Evolutionary conservation across 2,797 vertebrate genomes (phyloP), one percentile per base, ranked within the genome.

Genomic region (Knipowitschia caucasica): DNA sequence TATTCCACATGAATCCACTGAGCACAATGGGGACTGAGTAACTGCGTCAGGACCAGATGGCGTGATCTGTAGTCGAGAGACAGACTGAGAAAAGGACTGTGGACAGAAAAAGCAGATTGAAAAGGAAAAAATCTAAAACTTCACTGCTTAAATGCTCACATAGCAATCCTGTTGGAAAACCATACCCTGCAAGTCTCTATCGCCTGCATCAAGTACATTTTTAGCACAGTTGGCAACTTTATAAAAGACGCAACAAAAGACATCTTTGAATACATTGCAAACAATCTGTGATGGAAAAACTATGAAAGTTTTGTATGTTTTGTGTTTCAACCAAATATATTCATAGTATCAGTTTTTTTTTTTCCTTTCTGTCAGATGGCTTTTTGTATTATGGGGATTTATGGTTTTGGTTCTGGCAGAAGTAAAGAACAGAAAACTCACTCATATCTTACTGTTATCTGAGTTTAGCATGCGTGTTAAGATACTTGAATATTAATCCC

Each of bases 1-100:
- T 67, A 79, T 79, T 80, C 74, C 64, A 46, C 69, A 64, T 71
- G 66, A 78, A 74, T 77, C 75, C 76, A 76, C 66, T 82, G 74
- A 71, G 73, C 64, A 65, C 74, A 67, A 71, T 74, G 50, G 63
- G 47, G 60, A 63, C 67, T 63, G 74, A 82, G 82, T 65, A 79
- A 81, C 77, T 80, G 73, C 60, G 69, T 84, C 75, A 81, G 62
- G 63, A 53, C 50, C 71, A 75, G 73, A 73, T 69, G 75, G 52
- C 11, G 20, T 62, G 71, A 25, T n/a, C 65, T 52, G 51, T 52
- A 25, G 46, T 49, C 56, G 44, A 52, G 8, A 24, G 50, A 50
- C n/a, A n/a, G 12, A 12, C 14, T 29, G 17, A 61, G 12, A 29
- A 44, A 25, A 9, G 12, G n/a, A n/a, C 42, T 44, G 8, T 44